Conservation (phyloP, 2,888 invertebrate species). For the Synergus itoensis region DNA sequence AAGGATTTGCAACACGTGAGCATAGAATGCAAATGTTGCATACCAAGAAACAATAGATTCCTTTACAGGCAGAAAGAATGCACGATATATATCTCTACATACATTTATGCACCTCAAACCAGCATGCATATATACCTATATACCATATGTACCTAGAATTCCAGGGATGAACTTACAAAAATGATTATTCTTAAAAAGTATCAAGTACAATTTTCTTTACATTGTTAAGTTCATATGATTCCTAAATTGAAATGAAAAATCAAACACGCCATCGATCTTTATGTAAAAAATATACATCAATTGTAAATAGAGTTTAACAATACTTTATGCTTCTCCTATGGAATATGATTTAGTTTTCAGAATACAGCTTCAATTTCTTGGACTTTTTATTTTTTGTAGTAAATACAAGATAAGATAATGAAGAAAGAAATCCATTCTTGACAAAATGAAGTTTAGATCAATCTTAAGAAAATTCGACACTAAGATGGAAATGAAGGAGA, state of each 20-base stretch:
- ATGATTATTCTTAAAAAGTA: no score
- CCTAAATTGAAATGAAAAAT: no score
- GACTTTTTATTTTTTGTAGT: not conserved
- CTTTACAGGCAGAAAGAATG: not conserved
- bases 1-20: slow-evolving; percentile 8
- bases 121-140: not conserved
- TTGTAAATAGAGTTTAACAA: no score
- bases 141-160: not conserved
- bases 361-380: not conserved
- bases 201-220: not conserved
- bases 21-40: slow-evolving; percentile 13
- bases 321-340: no score
- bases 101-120: not conserved
- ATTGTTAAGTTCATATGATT: not conserved
- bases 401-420: not conserved
- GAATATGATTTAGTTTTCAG: not conserved
- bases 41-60: slow-evolving; percentile 12
- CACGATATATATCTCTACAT: not conserved
- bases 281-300: no score
- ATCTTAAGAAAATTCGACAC: slow-evolving; percentile 7
- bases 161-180: not conserved
- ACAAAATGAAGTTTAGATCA: not conserved
- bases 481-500: not conserved
- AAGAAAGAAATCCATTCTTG: not conserved
- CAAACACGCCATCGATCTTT: no score